Evolutionary conservation across 2,113 vertebrate genomes (phyloP).

Genomic region (Rafetus swinhoei): DNA sequence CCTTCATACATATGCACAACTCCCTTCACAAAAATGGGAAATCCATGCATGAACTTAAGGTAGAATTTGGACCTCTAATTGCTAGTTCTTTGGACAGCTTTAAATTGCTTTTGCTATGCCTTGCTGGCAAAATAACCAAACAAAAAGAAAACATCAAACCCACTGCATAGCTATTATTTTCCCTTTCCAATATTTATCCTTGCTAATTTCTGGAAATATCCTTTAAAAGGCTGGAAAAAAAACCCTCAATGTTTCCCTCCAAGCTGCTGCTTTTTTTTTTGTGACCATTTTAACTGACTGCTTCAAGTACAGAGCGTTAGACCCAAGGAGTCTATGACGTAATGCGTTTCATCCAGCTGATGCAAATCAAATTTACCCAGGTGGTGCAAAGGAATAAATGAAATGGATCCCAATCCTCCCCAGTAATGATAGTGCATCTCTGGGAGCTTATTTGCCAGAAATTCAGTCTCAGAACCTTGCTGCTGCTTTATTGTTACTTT

Average conservation of each 20-base stretch:
- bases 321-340: neutral
- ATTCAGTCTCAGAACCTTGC: neutral
- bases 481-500: neutral
- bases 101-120: neutral
- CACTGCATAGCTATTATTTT: neutral
- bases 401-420: neutral
- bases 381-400: neutral
- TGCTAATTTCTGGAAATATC: neutral
- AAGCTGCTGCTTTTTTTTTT: neutral
- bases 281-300: neutral
- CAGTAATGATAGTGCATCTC: neutral
- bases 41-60: fast-evolving
- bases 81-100: neutral
- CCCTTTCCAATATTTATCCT: neutral
- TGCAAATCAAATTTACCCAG: constrained; percentile 20
- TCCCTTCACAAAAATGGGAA: fast-evolving
- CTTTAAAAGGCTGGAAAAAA: neutral
- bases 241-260: neutral
- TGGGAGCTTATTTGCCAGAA: constrained; percentile 11
- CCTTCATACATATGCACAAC: fast-evolving
- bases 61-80: neutral
- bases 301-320: neutral
- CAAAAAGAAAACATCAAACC: neutral
- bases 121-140: no score
- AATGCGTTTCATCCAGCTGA: neutral